Evolutionary conservation across 2,797 vertebrate species (phyloP).

Genomic region (Cyprinella venusta): DNA sequence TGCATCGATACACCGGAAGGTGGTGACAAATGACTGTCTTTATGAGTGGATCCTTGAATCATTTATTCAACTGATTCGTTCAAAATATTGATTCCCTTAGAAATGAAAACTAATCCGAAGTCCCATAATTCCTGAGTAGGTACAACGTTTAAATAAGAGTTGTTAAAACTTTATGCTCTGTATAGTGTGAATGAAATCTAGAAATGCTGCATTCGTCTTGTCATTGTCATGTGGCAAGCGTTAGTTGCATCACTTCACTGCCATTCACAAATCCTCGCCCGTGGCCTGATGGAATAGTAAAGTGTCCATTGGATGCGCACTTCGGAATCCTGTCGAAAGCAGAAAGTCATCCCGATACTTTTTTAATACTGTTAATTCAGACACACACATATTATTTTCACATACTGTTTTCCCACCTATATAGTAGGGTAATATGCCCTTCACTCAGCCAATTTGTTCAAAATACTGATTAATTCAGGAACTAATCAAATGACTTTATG

Average conservation of each 20-base stretch:
- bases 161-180: background rate
- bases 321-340: background rate
- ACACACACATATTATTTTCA: background rate
- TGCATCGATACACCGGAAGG: background rate
- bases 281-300: background rate
- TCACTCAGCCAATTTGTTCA: background rate
- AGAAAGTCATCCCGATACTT: background rate
- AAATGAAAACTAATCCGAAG: background rate
- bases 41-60: background rate
- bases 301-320: background rate
- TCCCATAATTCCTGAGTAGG: background rate
- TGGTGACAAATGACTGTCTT: background rate
- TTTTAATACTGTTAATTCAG: background rate
- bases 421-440: background rate
- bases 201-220: background rate
- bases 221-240: background rate
- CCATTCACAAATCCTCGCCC: background rate
- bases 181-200: background rate
- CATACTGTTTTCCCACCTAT: background rate
- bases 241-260: background rate
- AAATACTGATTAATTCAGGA: background rate
- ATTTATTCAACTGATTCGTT: background rate
- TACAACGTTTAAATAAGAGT: background rate
- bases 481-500: background rate
- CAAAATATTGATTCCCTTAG: background rate